A percentile compares a stretch with the other conserved stretches of the same genome.
phyloP scores from a whole-genome alignment of 1,140 invertebrate species.

The Hermatobates lingyangjiaoensis region DNA sequence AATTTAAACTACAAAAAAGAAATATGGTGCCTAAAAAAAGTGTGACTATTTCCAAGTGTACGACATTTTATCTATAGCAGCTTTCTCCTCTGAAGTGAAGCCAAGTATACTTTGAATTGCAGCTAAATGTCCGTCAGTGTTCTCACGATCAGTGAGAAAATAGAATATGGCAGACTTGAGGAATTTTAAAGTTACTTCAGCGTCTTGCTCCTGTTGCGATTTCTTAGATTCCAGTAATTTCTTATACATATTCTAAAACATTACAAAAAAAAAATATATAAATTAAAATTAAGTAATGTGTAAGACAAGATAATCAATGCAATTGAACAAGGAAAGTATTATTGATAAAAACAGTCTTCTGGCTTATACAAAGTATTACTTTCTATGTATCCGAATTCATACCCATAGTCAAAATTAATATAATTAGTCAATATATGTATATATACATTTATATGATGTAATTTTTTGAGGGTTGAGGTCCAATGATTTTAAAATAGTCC shows the following conservation, averaged over 20 bases:
- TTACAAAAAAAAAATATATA: conserved; percentile 9
- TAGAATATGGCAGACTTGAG: conserved; percentile 79
- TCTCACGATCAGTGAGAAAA: conserved; percentile 69
- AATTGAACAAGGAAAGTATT: no score
- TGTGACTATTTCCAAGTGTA: conserved; percentile 12
- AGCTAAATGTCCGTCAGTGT: conserved; percentile 58
- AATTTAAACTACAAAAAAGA: no score
- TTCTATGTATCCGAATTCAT: no score
- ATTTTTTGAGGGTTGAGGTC: no score
- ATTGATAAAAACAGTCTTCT: no score
- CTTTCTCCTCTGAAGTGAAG: conserved; percentile 51
- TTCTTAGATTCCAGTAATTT: conserved; percentile 48
- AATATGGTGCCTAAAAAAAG: no score
- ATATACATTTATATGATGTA: no score
- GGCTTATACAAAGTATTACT: no score
- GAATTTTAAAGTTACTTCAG: conserved; percentile 70
- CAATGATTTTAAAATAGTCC: no score
- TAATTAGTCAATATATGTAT: no score
- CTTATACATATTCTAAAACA: conserved; percentile 58
- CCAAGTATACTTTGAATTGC: conserved; percentile 73
- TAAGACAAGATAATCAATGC: background rate
- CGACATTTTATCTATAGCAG: conserved; percentile 40
- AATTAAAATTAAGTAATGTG: conserved; percentile 1
- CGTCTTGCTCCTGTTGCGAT: conserved; percentile 43
- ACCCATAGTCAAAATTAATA: no score